A percentile compares a stretch with the other conserved stretches of the same genome.
Conservation (phyloP, 2,888 invertebrate genomes). For the Tinea pellionella region DNA sequence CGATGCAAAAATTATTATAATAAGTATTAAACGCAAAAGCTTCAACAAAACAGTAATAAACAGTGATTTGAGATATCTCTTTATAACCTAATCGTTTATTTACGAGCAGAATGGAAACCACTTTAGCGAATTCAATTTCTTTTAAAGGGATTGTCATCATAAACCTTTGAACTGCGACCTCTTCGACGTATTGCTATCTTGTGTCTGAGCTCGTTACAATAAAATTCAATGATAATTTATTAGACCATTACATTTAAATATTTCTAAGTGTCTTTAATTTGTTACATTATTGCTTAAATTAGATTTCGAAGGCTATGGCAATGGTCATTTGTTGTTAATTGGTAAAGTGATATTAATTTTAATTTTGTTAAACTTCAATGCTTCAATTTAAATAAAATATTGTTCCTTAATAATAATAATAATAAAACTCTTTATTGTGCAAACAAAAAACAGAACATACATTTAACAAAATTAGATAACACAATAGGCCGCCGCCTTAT, state of each 20-base stretch:
- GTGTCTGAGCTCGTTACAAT: not conserved
- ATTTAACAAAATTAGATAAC: too few species aligned
- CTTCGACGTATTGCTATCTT: conserved; percentile 16
- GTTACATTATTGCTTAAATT: not conserved
- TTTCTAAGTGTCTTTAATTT: not conserved
- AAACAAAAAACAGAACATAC: too few species aligned
- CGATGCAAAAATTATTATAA: too few species aligned
- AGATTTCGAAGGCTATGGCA: not conserved
- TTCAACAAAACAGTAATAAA: not conserved
- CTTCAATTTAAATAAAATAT: too few species aligned
- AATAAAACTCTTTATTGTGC: too few species aligned
- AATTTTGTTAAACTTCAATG: too few species aligned
- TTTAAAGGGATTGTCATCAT: conserved; percentile 42
- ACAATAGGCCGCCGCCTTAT: too few species aligned
- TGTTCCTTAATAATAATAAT: too few species aligned
- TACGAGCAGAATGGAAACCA: conserved; percentile 4
- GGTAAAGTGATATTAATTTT: too few species aligned
- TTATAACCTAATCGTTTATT: conserved; percentile 11
- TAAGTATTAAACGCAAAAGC: too few species aligned
- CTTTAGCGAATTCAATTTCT: conserved; percentile 47
- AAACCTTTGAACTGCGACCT: conserved; percentile 52
- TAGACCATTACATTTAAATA: not conserved
- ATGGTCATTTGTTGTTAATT: too few species aligned
- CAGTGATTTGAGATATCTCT: not conserved
- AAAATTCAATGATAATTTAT: conserved; percentile 7